phyloP scores from a whole-genome alignment of 2,888 invertebrate species.

The Linnaemya vulpina region DNA sequence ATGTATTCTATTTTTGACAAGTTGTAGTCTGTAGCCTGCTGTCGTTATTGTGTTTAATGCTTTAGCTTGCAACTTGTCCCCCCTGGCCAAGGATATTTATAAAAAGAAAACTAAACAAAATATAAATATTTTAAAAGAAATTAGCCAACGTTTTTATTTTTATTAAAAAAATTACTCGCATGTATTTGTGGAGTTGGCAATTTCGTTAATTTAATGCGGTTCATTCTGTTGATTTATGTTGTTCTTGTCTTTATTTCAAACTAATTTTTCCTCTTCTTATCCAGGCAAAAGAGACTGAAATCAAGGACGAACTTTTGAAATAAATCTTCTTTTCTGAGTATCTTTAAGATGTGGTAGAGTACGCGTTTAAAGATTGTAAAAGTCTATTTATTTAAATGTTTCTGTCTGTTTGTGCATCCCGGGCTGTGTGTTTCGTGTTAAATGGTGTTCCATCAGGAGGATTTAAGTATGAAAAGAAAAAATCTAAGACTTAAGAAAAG shows the following conservation, averaged over 20 bases:
- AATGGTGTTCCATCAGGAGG: constrained; percentile 15
- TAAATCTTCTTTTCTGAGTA: constrained; percentile 45
- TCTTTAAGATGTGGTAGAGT: constrained; percentile 31
- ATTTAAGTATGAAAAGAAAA: constrained; percentile 16
- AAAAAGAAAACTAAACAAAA: not conserved
- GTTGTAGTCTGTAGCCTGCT: too few species aligned
- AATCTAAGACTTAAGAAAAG: not conserved
- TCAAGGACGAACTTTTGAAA: constrained; percentile 24
- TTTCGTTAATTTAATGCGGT: constrained; percentile 41
- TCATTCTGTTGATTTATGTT: constrained; percentile 8
- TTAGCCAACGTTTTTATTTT: constrained; percentile 3
- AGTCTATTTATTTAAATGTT: constrained; percentile 32
- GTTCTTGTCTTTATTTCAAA: not conserved
- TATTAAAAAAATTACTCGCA: not conserved
- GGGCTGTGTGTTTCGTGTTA: not conserved
- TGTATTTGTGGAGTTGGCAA: not conserved
- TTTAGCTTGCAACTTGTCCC: constrained; percentile 24
- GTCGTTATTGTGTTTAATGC: too few species aligned
- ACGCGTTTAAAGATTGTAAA: constrained; percentile 16
- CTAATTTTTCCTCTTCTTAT: not conserved
- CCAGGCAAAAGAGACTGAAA: not conserved
- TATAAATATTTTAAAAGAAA: not conserved
- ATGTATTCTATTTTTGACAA: too few species aligned
- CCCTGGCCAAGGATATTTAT: not conserved
- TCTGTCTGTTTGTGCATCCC: not conserved